Percentiles rank a stretch among this genome's conserved stretches.
These are phyloP conservation scores for Philonicus albiceps DNA, from an alignment of 2,888 invertebrate genomes.

Conservation along the genomic window DNA sequence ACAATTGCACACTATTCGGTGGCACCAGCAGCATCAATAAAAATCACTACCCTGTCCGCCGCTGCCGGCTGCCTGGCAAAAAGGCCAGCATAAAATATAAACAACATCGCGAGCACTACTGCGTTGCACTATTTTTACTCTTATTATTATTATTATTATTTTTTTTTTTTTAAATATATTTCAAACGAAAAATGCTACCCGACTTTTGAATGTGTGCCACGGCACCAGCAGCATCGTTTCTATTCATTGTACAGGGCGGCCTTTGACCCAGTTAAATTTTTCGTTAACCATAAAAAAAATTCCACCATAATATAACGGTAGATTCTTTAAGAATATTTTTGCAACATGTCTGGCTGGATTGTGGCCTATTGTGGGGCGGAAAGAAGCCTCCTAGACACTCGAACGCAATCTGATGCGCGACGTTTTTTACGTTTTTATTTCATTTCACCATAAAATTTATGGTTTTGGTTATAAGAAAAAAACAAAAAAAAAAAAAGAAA, in stretches of 20 bases:
- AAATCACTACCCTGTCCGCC: not conserved
- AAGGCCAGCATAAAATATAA: not conserved
- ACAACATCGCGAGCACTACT: not conserved
- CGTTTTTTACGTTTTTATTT: not conserved
- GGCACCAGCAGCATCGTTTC: not conserved
- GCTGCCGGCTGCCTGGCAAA: not conserved
- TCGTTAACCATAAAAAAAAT: slow-evolving; percentile 31
- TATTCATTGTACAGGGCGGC: not conserved
- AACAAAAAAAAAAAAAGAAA: not conserved
- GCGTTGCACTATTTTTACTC: not conserved
- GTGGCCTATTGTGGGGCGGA: not conserved
- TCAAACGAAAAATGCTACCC: not conserved
- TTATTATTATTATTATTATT: not conserved
- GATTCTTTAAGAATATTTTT: not conserved
- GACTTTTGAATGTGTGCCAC: not conserved
- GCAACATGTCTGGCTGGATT: not conserved
- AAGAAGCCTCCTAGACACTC: not conserved
- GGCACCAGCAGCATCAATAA: not conserved
- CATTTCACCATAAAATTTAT: slow-evolving; percentile 20
- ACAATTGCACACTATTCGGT: not conserved
- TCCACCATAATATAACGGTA: not conserved
- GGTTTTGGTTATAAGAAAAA: slow-evolving; percentile 6
- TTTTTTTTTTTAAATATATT: not conserved
- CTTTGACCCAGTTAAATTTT: slow-evolving; percentile 29
- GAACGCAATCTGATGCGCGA: slow-evolving; percentile 5